These are phyloP conservation scores for Sussaba pulchella DNA, from an alignment of 2,888 invertebrate species.

Conservation along the genomic window DNA sequence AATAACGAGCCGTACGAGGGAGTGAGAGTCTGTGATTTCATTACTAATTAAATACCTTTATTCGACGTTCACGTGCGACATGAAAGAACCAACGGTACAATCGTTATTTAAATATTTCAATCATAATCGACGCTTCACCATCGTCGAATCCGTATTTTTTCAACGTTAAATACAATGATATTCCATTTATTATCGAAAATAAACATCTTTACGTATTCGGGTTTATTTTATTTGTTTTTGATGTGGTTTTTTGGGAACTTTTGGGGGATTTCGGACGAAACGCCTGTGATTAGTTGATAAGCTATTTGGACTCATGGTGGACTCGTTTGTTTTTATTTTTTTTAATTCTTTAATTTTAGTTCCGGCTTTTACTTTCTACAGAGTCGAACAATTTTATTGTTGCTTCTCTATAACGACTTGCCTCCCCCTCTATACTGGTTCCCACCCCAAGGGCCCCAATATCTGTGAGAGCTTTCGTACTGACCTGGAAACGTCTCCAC, in stretches of 20 bases:
- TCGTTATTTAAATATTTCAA: conserved; percentile 6
- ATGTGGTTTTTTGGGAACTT: too few relatives aligned
- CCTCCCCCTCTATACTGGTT: too few relatives aligned
- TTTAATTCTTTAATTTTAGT: too few relatives aligned
- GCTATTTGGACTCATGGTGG: not conserved
- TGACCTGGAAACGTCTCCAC: conserved; percentile 57
- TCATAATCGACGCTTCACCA: not conserved
- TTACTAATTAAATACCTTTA: conserved; percentile 44
- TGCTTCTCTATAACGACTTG: conserved; percentile 11
- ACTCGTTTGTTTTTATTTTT: not conserved
- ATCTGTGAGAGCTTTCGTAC: conserved; percentile 55
- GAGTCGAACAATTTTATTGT: conserved; percentile 19
- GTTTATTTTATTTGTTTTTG: too few relatives aligned
- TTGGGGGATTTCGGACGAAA: not conserved
- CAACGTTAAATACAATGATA: not conserved
- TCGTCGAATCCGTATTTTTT: not conserved
- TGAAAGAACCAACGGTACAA: conserved; percentile 30
- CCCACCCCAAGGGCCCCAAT: conserved; percentile 40
- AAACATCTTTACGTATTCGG: too few relatives aligned
- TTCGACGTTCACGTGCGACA: conserved; percentile 7
- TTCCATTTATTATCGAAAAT: not conserved
- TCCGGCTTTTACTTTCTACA: too few relatives aligned
- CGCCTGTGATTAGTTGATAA: not conserved
- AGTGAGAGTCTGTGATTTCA: not conserved
- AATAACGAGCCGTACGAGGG: not conserved